Conservation (phyloP, 1,140 invertebrate species). For the Leptopilina boulardi region DNA sequence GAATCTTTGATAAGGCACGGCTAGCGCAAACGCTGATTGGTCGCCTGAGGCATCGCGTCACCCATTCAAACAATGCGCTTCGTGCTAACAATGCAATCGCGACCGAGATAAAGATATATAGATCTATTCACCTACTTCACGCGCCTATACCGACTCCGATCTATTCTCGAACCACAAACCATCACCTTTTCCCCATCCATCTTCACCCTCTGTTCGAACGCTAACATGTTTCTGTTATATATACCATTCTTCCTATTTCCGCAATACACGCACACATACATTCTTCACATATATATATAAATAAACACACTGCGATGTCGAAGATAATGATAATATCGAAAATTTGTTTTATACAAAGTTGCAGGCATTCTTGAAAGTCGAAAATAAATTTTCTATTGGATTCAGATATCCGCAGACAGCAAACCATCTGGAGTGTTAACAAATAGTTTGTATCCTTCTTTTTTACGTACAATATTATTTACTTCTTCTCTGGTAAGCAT, state of each 20-base stretch:
- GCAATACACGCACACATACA: background rate
- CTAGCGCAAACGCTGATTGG: constrained; percentile 60
- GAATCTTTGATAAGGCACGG: constrained; percentile 66
- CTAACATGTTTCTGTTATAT: background rate
- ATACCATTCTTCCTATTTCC: constrained; percentile 3
- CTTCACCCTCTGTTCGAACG: constrained; percentile 3
- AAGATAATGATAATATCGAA: no score
- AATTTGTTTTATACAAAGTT: no score
- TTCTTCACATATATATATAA: background rate
- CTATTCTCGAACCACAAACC: constrained; percentile 1
- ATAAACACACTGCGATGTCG: background rate
- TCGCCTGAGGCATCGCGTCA: constrained; percentile 61
- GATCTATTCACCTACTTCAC: constrained; percentile 46
- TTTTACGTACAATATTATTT: no score
- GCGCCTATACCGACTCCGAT: constrained; percentile 20
- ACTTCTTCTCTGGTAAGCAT: no score
- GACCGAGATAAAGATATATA: constrained; percentile 65
- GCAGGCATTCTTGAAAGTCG: no score
- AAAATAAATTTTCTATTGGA: no score
- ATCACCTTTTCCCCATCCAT: background rate
- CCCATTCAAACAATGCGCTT: constrained; percentile 67
- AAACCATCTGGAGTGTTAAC: no score
- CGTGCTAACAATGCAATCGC: constrained; percentile 67
- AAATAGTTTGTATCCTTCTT: no score
- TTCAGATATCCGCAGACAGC: no score